phyloP scores from a whole-genome alignment of 2,888 invertebrate species.

The Chloroclystis v-ata region DNA sequence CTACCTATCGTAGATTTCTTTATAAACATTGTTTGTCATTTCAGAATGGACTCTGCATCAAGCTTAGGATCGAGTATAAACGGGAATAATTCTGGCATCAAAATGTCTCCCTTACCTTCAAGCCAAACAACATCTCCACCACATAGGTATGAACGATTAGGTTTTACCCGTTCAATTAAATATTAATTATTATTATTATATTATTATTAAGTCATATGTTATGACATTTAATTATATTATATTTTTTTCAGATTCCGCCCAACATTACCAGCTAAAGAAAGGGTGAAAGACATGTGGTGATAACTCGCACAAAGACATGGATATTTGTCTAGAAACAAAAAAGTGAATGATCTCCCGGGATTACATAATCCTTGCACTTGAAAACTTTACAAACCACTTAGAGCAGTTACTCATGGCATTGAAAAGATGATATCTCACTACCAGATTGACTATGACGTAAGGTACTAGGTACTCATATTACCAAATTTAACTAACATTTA shows the following conservation, averaged over 20 bases:
- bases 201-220: background rate
- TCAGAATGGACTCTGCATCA: constrained; percentile 76
- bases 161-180: background rate
- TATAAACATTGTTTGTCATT: too few relatives aligned
- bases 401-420: background rate
- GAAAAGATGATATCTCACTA: too few relatives aligned
- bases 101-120: constrained; percentile 67
- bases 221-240: background rate
- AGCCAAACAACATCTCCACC: constrained; percentile 45
- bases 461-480: too few relatives aligned
- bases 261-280: constrained; percentile 68
- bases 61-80: constrained; percentile 80
- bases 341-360: constrained; percentile 16
- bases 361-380: constrained; percentile 7
- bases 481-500: too few relatives aligned
- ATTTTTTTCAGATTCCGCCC: constrained; percentile 62
- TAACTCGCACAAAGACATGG: constrained; percentile 8
- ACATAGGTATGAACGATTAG: constrained; percentile 58
- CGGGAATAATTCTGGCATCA: constrained; percentile 75
- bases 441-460: too few relatives aligned
- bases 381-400: background rate
- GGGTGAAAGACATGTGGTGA: constrained; percentile 80
- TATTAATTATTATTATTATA: background rate
- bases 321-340: background rate
- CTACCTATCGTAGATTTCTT: too few relatives aligned